Evolutionary conservation across 2,888 invertebrate species (phyloP).

Genomic region (Dicyrtoma fusca): DNA sequence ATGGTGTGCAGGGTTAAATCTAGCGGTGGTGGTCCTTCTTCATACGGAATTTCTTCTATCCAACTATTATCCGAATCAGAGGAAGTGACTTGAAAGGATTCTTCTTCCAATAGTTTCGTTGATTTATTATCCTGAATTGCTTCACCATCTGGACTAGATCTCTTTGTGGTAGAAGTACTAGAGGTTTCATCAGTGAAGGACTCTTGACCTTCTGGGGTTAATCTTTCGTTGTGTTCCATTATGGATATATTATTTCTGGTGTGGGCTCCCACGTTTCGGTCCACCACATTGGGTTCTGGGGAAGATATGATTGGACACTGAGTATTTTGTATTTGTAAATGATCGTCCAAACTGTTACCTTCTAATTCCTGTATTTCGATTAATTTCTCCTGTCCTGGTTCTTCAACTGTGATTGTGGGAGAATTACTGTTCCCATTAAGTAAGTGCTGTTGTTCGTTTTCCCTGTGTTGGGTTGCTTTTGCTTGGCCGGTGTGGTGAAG

Average conservation of each 20-base stretch:
- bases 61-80: slow-evolving; percentile 61
- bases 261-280: too few species aligned
- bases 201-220: slow-evolving; percentile 37
- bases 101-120: slow-evolving; percentile 22
- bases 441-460: neutral
- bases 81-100: slow-evolving; percentile 16
- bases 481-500: neutral
- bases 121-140: slow-evolving; percentile 21
- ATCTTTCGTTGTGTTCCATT: slow-evolving; percentile 30
- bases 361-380: neutral
- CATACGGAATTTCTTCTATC: slow-evolving; percentile 72
- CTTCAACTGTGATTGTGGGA: neutral
- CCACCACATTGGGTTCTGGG: too few species aligned
- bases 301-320: too few species aligned
- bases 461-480: neutral
- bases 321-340: neutral
- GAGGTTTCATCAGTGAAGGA: slow-evolving; percentile 29
- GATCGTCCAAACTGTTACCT: neutral
- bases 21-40: slow-evolving; percentile 68
- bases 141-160: slow-evolving; percentile 41
- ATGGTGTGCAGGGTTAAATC: slow-evolving; percentile 92
- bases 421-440: neutral
- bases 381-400: neutral
- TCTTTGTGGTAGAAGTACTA: slow-evolving; percentile 14
- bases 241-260: neutral